A percentile compares a stretch with the other conserved stretches of the same genome.
Evolutionary conservation across 2,113 vertebrate species (phyloP).

Genomic region (Guaruba guarouba): DNA sequence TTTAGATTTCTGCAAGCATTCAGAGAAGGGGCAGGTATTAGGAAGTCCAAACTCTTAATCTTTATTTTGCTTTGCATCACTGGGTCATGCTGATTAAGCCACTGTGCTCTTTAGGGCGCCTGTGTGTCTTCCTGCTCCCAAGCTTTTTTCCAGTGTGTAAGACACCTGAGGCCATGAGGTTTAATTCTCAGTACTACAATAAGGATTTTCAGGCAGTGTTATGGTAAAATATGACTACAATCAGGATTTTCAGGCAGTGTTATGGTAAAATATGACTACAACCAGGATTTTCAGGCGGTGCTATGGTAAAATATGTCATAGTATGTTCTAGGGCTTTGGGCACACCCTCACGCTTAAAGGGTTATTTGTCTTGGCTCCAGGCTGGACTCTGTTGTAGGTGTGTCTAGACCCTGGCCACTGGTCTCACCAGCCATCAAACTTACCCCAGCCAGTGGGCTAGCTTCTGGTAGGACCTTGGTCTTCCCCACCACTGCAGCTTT

Average conservation of each 20-base stretch:
- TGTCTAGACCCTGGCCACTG: not conserved
- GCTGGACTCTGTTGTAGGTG: rapidly evolving
- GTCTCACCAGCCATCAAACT: not conserved
- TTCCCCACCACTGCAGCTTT: not conserved
- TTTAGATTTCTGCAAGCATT: not conserved
- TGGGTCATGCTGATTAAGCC: not conserved
- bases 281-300: not conserved
- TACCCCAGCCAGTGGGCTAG: not conserved
- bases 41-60: not conserved
- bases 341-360: rapidly evolving
- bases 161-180: not conserved
- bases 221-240: not conserved
- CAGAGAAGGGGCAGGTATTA: not conserved
- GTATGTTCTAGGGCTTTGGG: not conserved
- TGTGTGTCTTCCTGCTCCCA: not conserved
- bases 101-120: rapidly evolving
- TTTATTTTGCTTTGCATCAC: not conserved
- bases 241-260: not conserved
- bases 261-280: not conserved
- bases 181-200: not conserved
- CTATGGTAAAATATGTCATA: not conserved
- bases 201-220: not conserved
- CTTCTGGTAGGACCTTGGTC: not conserved
- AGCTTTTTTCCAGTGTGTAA: not conserved
- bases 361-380: not conserved